Evolutionary conservation across 2,888 invertebrate genomes (phyloP).

Genomic region (Unio delphinus): DNA sequence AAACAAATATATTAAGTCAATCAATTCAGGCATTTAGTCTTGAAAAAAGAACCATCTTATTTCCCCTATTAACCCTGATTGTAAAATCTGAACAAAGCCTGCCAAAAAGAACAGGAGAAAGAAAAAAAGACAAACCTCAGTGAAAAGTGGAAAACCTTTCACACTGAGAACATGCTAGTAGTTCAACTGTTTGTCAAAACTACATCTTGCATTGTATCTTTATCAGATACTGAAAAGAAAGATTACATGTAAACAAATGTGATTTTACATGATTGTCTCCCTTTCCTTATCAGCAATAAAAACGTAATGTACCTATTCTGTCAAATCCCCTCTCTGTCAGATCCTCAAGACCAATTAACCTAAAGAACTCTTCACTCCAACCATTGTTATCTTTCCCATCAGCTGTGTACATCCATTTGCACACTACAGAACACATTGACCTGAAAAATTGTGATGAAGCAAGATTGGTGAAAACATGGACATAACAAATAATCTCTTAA

Average conservation of each 20-base stretch:
- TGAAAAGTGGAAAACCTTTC: no score
- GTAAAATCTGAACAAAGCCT: no score
- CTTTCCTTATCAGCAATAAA: background rate
- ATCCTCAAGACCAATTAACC: conserved; percentile 83
- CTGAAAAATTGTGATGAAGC: conserved; percentile 71
- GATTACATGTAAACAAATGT: background rate
- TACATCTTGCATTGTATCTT: background rate
- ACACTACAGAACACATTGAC: conserved; percentile 91
- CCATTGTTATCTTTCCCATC: conserved; percentile 72
- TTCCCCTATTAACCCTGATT: no score
- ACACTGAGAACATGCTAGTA: no score
- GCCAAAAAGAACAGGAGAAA: no score
- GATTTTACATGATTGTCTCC: background rate
- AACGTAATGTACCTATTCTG: conserved; percentile 68
- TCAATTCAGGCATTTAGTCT: no score
- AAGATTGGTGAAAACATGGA: no score
- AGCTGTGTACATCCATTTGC: conserved; percentile 90
- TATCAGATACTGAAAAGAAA: background rate
- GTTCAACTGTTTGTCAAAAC: no score
- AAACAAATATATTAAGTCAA: no score
- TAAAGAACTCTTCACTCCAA: conserved; percentile 85
- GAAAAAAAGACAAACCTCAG: no score
- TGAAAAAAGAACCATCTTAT: no score
- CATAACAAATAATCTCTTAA: no score
- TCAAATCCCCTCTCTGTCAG: conserved; percentile 72